Evolutionary conservation across 2,797 vertebrate genomes (phyloP).

Genomic region (Columba guinea): DNA sequence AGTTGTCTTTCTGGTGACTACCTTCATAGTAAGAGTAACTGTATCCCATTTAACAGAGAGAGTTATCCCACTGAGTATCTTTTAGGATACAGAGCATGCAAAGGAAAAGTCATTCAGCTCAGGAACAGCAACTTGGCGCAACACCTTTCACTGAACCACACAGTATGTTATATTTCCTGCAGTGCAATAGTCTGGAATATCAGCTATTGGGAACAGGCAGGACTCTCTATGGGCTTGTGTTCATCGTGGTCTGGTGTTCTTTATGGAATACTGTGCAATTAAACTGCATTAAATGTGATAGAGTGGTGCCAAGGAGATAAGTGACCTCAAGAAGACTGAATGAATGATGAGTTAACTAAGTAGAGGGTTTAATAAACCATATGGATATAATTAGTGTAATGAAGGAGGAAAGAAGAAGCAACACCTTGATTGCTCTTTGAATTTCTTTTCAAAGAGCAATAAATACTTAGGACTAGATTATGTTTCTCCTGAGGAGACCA

Average conservation of each 20-base stretch:
- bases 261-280: not conserved
- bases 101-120: not conserved
- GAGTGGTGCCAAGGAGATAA: not conserved
- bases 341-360: not conserved
- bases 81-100: not conserved
- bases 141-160: not conserved
- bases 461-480: not conserved
- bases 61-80: not conserved
- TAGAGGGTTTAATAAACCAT: not conserved
- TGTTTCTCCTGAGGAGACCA: not conserved
- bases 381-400: slow-evolving; percentile 3
- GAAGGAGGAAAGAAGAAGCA: not conserved
- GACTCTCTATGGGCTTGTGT: not conserved
- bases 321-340: not conserved
- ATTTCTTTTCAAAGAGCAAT: not conserved
- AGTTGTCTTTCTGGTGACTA: not conserved
- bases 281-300: not conserved
- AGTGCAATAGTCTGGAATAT: not conserved
- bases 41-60: not conserved
- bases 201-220: not conserved
- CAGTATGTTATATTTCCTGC: fast-evolving
- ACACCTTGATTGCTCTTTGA: not conserved
- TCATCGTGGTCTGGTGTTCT: not conserved
- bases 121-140: not conserved
- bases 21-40: not conserved